Base-by-base conservation (phyloP, 64 coral and sea anemone genomes). In the Platygyra sinensis region DNA sequence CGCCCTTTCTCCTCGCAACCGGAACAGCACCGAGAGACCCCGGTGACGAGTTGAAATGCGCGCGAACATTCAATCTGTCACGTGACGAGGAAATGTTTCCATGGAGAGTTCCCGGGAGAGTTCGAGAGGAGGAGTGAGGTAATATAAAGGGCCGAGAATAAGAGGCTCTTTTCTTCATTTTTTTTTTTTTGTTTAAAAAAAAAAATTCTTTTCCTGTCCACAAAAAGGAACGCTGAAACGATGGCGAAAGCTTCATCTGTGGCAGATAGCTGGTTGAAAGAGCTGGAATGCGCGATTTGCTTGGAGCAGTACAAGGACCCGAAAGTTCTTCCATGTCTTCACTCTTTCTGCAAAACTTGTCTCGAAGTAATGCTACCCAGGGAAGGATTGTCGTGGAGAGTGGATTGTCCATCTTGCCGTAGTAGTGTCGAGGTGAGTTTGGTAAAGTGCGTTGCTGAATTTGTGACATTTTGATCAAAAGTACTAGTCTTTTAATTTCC, bases 261-360 rank as follows among this genome's bases (percentile, higher is more conserved):
- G 4, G 78, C 55, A 16, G 25, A 80, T 24, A 80, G 4, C 13
- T 80, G 60, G 27, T 29, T 8, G 11, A 80, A 80, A 24, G 52
- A 80, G 57, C 22, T 80, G 55, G 55, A 80, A 62, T 80, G 78
- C 28, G 27, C 78, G 3, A 55, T 80, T 27, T 80, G 78, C 32
- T 57, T 80, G 10, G 78, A 80, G 14, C 78, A 80, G 52, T 80
- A 61, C 78, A 80, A 29, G 13, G 78, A 80, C 5, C 78, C 78
- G 0, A 80, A 36, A 80, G 78, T 80, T 62, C 78, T 80, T 5
- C 78, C 78, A 27, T 80, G 78, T 80, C 78, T 80, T 80, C 78
- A 80, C 28, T 59, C 78, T 0, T 80, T 62, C 78, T 80, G 78
- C 55, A 80, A 60, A 62, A 14, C 7, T 18, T 80, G 78, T 80